phyloP scores from a whole-genome alignment of 1,140 invertebrate genomes.

The Phymastichus coffea region DNA sequence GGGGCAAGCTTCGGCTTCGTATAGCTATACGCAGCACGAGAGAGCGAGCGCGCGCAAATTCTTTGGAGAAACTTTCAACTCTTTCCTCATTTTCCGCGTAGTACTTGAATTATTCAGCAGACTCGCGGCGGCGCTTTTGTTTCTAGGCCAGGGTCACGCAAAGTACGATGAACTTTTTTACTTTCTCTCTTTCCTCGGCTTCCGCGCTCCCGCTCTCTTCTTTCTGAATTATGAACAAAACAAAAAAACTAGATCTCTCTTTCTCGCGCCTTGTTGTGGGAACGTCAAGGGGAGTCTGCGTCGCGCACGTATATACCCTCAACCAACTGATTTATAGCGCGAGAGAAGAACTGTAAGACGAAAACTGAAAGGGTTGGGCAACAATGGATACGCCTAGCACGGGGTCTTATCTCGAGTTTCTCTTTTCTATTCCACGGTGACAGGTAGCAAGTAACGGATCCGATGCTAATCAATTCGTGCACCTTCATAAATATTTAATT shows the following conservation, averaged over 20 bases:
- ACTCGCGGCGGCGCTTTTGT: slow-evolving; percentile 50
- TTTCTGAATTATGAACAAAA: no score
- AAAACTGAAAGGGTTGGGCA: no score
- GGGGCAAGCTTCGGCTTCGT: no score
- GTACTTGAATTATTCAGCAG: slow-evolving; percentile 58
- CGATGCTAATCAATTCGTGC: slow-evolving; percentile 23
- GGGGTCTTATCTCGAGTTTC: slow-evolving; percentile 42
- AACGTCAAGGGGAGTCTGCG: background rate
- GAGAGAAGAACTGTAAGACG: no score
- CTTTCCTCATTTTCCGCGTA: slow-evolving; percentile 55
- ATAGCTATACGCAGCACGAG: no score
- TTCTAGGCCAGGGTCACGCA: slow-evolving; percentile 57
- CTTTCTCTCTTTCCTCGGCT: slow-evolving; percentile 6
- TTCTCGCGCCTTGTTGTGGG: slow-evolving; percentile 4
- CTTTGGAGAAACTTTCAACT: slow-evolving; percentile 54
- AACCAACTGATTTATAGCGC: slow-evolving; percentile 25
- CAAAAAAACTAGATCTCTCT: no score
- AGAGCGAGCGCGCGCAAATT: slow-evolving; percentile 51
- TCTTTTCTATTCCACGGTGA: slow-evolving; percentile 13
- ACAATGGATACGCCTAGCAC: slow-evolving; percentile 28
- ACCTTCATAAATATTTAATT: slow-evolving; percentile 24
- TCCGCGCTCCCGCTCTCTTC: background rate
- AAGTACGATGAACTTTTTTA: slow-evolving; percentile 40
- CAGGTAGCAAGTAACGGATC: slow-evolving; percentile 24
- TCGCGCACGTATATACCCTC: background rate